Evolutionary conservation across 2,113 vertebrate species (phyloP).

Genomic region (Gobio gobio): DNA sequence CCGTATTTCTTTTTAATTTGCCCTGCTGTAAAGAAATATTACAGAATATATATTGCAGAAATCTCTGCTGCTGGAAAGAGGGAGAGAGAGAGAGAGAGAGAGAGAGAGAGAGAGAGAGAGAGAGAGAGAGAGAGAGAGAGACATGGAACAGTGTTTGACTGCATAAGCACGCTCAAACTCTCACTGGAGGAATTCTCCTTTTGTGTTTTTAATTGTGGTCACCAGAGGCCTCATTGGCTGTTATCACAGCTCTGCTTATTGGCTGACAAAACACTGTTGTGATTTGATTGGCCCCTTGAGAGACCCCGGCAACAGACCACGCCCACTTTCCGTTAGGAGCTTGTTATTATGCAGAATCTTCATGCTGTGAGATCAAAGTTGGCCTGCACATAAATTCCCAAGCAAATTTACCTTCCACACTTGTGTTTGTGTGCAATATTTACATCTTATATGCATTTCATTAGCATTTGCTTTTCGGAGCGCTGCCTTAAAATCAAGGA

Average conservation of each 20-base stretch:
- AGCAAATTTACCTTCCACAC: background rate
- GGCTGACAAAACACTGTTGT: conserved; percentile 38
- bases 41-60: background rate
- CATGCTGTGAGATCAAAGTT: conserved; percentile 30
- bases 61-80: background rate
- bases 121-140: conserved; percentile 22
- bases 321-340: conserved; percentile 39
- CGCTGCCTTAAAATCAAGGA: conserved; percentile 5
- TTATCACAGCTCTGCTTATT: conserved; percentile 31
- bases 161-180: conserved; percentile 16
- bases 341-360: conserved; percentile 32
- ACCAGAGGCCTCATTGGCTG: conserved; percentile 39
- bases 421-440: conserved; percentile 24
- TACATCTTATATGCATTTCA: conserved; percentile 42
- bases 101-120: background rate
- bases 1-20: conserved; percentile 11
- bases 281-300: conserved; percentile 62
- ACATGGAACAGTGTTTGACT: conserved; percentile 16
- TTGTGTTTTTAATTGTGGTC: conserved; percentile 48
- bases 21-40: conserved; percentile 8
- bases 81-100: conserved; percentile 12
- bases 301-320: background rate
- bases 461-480: conserved; percentile 31
- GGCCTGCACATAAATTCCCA: conserved; percentile 5
- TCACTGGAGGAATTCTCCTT: conserved; percentile 54